Evolutionary conservation across 2,888 invertebrate species (phyloP).

Genomic region (Spodoptera picta): DNA sequence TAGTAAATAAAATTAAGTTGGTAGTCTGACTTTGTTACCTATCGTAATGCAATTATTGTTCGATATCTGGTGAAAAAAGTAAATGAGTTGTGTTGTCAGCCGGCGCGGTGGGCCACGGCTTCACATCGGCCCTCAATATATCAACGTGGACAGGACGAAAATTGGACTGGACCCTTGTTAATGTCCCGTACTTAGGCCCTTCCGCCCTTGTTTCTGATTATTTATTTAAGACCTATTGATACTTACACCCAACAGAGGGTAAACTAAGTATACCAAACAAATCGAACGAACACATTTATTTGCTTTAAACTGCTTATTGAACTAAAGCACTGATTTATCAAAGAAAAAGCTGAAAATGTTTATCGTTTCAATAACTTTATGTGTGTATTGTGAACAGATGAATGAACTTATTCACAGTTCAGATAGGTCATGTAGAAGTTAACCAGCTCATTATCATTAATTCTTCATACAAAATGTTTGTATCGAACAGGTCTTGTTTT

Average conservation of each 20-base stretch:
- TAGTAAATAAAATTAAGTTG: conserved; percentile 7
- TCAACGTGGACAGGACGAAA: conserved; percentile 88
- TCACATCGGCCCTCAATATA: conserved; percentile 84
- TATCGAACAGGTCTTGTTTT: too few species aligned
- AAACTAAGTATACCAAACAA: conserved; percentile 61
- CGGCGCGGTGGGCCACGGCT: conserved; percentile 64
- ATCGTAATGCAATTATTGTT: conserved; percentile 60
- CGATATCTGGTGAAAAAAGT: conserved; percentile 72
- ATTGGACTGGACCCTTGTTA: conserved; percentile 88
- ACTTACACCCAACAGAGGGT: conserved; percentile 62
- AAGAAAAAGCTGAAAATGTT: neutral
- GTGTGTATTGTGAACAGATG: neutral
- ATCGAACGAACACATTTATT: conserved; percentile 42
- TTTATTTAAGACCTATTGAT: conserved; percentile 87
- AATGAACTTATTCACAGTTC: too few species aligned
- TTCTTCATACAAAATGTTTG: too few species aligned
- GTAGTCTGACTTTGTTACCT: conserved; percentile 39
- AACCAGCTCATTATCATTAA: too few species aligned
- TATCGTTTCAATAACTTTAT: neutral
- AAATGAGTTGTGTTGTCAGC: conserved; percentile 77
- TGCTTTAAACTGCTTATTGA: conserved; percentile 28
- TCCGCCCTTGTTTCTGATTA: conserved; percentile 84
- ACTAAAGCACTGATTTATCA: conserved; percentile 19
- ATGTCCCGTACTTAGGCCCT: conserved; percentile 86
- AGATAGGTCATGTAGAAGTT: too few species aligned